Conservation (phyloP, 1,140 invertebrate genomes). For the Charaxes varanes region DNA sequence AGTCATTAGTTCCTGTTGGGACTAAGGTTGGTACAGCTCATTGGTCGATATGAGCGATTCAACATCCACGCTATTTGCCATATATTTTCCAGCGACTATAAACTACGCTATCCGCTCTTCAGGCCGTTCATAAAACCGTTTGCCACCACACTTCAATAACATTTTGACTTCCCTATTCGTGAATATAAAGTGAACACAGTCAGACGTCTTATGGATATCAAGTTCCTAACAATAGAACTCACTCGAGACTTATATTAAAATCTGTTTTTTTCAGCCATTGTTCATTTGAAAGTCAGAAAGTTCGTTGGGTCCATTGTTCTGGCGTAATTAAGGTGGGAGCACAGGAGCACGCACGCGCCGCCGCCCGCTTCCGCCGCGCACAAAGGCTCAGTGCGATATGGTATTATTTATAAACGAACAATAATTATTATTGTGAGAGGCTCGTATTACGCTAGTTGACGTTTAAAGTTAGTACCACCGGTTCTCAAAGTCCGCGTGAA, state of each 20-base stretch:
- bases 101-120: too few species aligned
- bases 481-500: too few species aligned
- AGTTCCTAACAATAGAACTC: background rate
- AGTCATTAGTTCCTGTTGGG: too few species aligned
- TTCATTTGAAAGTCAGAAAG: constrained; percentile 38
- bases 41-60: too few species aligned
- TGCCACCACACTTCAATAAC: too few species aligned
- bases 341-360: constrained; percentile 27
- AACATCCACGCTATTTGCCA: too few species aligned
- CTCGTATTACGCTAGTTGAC: constrained; percentile 43
- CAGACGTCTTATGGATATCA: background rate
- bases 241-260: constrained; percentile 7
- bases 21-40: too few species aligned
- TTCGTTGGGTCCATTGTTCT: constrained; percentile 16
- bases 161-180: background rate
- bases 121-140: too few species aligned
- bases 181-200: background rate
- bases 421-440: constrained; percentile 36
- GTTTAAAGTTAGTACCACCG: constrained; percentile 23
- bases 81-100: too few species aligned
- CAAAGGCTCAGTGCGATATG: constrained; percentile 62
- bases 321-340: constrained; percentile 19
- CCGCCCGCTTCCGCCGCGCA: constrained; percentile 44
- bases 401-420: constrained; percentile 46
- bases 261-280: constrained; percentile 23